These are phyloP conservation scores for Alaudala cheleensis DNA, from an alignment of 2,113 vertebrate species.

Conservation along the genomic window DNA sequence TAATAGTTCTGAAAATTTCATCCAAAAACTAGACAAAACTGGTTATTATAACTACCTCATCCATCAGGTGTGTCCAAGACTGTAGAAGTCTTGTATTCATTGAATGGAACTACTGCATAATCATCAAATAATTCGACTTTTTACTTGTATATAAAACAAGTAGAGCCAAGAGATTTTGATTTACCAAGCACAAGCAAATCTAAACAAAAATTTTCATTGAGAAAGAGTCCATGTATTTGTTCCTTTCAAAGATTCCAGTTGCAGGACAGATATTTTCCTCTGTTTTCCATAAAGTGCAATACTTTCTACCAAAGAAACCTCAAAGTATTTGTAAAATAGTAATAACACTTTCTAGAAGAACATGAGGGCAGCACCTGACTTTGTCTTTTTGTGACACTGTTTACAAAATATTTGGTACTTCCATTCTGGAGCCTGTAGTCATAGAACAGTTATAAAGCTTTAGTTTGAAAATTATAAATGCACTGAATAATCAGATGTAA, in stretches of 20 bases:
- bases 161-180: background rate
- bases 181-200: background rate
- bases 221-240: background rate
- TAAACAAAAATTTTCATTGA: background rate
- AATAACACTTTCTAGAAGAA: background rate
- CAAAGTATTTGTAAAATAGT: background rate
- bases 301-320: background rate
- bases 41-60: background rate
- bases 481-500: background rate
- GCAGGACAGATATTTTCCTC: background rate
- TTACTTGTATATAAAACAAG: background rate
- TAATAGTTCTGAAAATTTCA: constrained; percentile 30
- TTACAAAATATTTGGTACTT: background rate
- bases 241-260: background rate
- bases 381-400: background rate
- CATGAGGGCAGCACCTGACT: background rate
- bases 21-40: background rate
- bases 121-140: background rate
- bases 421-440: background rate
- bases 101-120: background rate
- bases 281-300: background rate
- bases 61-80: background rate
- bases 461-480: background rate
- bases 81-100: background rate
- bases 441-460: constrained; percentile 1